phyloP scores from a whole-genome alignment of 2,797 vertebrate species.

The Pantherophis alleghaniensis region DNA sequence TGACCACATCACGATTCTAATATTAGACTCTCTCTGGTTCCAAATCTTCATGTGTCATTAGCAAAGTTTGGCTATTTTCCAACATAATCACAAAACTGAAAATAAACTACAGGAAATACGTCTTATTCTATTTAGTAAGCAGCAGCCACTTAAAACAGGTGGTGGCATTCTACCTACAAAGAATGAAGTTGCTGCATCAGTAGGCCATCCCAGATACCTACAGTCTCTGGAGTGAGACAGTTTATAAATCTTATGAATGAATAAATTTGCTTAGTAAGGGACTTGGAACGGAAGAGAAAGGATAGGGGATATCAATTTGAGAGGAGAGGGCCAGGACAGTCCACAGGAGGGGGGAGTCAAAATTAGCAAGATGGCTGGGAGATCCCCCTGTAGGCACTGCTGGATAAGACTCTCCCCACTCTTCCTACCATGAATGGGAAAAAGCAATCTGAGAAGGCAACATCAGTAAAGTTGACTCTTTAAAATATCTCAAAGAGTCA shows the following conservation, averaged over 20 bases:
- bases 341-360: neutral
- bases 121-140: neutral
- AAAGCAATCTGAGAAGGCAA: neutral
- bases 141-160: neutral
- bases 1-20: neutral
- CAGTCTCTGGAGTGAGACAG: neutral
- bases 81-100: neutral
- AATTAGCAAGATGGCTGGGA: neutral
- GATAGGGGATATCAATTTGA: neutral
- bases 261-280: neutral
- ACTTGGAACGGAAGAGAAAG: neutral
- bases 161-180: neutral
- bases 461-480: too few species aligned
- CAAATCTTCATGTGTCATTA: neutral
- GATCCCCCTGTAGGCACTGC: neutral
- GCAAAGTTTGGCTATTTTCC: neutral
- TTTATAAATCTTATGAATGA: neutral
- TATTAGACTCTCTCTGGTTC: neutral
- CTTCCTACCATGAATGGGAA: neutral
- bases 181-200: neutral
- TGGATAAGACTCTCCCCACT: neutral
- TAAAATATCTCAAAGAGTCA: constrained; percentile 21
- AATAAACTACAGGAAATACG: neutral
- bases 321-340: neutral
- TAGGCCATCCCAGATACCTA: neutral